phyloP scores from a whole-genome alignment of 2,797 vertebrate species.

The Mormyrops attenuatus region DNA sequence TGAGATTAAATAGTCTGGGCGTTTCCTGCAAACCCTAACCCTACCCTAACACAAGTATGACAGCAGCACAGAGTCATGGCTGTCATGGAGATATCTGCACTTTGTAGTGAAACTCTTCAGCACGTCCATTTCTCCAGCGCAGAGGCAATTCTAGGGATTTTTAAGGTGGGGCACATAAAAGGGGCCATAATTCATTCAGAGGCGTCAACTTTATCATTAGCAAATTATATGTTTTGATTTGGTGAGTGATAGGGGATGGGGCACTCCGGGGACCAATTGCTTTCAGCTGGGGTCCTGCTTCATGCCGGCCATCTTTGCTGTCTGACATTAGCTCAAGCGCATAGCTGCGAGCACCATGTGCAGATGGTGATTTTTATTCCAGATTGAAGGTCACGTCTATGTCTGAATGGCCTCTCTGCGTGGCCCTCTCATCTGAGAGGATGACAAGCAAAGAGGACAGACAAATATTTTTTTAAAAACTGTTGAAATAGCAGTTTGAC shows the following conservation, averaged over 20 bases:
- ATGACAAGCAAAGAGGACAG: not conserved
- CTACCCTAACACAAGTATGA: not conserved
- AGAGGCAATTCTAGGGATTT: not conserved
- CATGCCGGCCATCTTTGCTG: not conserved
- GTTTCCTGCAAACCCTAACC: conserved; percentile 8
- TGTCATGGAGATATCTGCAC: not conserved
- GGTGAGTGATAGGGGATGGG: not conserved
- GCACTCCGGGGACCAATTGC: not conserved
- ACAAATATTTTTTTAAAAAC: not conserved
- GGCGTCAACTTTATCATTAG: not conserved
- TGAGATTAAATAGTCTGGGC: conserved; percentile 18
- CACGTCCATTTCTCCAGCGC: not conserved
- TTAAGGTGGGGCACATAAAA: not conserved
- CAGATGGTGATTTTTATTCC: not conserved
- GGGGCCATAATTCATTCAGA: not conserved
- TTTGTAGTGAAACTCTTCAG: not conserved
- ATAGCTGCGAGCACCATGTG: not conserved
- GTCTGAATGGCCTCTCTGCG: not conserved
- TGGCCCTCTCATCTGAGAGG: not conserved
- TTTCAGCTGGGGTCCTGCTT: not conserved
- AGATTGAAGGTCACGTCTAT: not conserved
- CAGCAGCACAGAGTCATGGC: not conserved
- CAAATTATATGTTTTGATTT: not conserved
- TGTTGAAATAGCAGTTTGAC: not conserved
- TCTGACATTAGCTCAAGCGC: not conserved